Conservation (phyloP, 2,888 invertebrate genomes). For the Spilosoma lubricipeda region DNA sequence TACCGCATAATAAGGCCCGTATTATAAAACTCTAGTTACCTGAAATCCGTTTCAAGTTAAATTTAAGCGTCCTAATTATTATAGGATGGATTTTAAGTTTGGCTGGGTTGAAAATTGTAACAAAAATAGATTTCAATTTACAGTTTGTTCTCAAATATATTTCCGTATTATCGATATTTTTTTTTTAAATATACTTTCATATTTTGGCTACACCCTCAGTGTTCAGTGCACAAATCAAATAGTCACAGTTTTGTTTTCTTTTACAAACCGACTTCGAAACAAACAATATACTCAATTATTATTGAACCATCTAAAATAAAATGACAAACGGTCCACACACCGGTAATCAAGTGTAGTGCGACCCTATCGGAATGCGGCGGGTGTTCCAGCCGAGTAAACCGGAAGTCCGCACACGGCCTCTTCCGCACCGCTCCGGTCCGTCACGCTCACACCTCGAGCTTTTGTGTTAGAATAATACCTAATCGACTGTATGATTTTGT, state of each 20-base stretch:
- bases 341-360: slow-evolving; percentile 34
- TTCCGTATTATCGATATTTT: no score
- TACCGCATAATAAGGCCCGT: background rate
- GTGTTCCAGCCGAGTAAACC: slow-evolving; percentile 49
- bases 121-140: no score
- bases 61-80: no score
- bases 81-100: no score
- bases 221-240: slow-evolving; percentile 1
- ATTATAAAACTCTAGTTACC: no score
- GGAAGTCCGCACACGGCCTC: slow-evolving; percentile 63
- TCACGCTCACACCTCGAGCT: slow-evolving; percentile 46
- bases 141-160: no score
- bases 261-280: background rate
- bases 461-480: slow-evolving; percentile 39
- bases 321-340: slow-evolving; percentile 22
- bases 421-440: slow-evolving; percentile 58
- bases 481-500: slow-evolving; percentile 27
- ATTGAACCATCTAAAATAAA: slow-evolving; percentile 6
- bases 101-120: no score
- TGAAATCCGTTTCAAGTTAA: no score
- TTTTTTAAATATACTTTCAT: no score
- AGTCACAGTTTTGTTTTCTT: background rate
- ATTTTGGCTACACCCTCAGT: no score
- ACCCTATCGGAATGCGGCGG: slow-evolving; percentile 56
- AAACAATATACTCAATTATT: background rate